Evolutionary conservation across 2,113 vertebrate genomes (phyloP), one percentile per base, ranked within the genome.

Genomic region (Trochalopteron elliotii): DNA sequence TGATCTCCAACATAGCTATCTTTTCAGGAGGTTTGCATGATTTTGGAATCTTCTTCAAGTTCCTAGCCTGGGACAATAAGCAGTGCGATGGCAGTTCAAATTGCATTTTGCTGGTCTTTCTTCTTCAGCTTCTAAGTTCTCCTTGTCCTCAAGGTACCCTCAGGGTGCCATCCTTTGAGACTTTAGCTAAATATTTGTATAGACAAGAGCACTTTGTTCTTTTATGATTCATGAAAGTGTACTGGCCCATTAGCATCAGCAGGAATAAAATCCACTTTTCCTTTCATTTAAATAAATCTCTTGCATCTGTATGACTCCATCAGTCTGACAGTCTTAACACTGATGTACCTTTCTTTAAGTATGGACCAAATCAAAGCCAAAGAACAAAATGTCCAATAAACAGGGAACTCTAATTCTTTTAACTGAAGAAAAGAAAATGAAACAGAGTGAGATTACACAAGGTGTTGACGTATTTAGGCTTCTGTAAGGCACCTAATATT

Each of bases 261-360:
- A 89, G 93, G 80, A 82, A 68, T 78, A 90, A 96, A 91, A 94
- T 87, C 44, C 59, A 92, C 76, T 93, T 97, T 89, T 93, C 80
- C 78, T 94, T 96, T 94, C 83, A 92, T 97, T 96, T 95, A 96
- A 97, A 95, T 96, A 94, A 80, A 94, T 94, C 89, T 85, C 76
- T 93, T 64, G 52, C 75, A 81, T 92, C 80, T 82, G 35, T 94
- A 40, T 83, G 86, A 94, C 85, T 91, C 53, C 77, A 88, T 90
- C 83, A 90, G 87, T 77, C 74, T 94, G 90, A 97, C 93, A 95
- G 63, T 60, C 69, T 65, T 94, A 89, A 90, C 12, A 9, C 10
- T 94, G 72, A 70, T 83, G 65, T 83, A 77, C 79, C 79, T 92
- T 94, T 74, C 72, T 39, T 83, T 87, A 91, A 94, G 67, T 78